Percentiles rank a stretch among this genome's conserved stretches.
phyloP scores from a whole-genome alignment of 2,113 vertebrate species.

The Saccopteryx bilineata region DNA sequence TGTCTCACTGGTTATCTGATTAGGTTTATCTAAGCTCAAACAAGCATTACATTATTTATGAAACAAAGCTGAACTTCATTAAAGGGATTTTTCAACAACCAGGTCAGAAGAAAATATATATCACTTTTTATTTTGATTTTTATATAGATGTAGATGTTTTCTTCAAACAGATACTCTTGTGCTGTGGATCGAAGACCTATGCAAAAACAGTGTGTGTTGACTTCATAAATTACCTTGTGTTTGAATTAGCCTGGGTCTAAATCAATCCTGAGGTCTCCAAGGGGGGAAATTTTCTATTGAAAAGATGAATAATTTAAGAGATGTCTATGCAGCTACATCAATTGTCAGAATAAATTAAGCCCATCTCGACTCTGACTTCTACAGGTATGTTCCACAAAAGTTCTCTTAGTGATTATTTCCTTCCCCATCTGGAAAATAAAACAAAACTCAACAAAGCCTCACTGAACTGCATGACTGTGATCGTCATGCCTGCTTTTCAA shows the following conservation, averaged over 20 bases:
- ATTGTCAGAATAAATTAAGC: constrained; percentile 72
- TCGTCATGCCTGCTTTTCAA: constrained; percentile 47
- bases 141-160: constrained; percentile 72
- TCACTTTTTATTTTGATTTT: constrained; percentile 72
- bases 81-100: constrained; percentile 78
- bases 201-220: constrained; percentile 72
- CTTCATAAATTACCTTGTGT: constrained; percentile 64
- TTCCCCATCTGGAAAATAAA: constrained; percentile 39
- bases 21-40: constrained; percentile 82
- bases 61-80: constrained; percentile 87
- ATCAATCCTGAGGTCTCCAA: constrained; percentile 81
- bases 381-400: constrained; percentile 74
- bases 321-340: constrained; percentile 70
- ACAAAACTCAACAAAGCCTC: constrained; percentile 54
- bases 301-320: constrained; percentile 87
- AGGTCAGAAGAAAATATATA: constrained; percentile 44
- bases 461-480: not conserved
- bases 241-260: constrained; percentile 77
- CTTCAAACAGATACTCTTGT: constrained; percentile 57
- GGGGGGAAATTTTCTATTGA: constrained; percentile 80
- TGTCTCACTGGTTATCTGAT: constrained; percentile 79
- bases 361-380: constrained; percentile 76
- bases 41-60: constrained; percentile 87
- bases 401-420: constrained; percentile 72
- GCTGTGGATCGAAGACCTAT: constrained; percentile 66